These are phyloP conservation scores for Tiphia femorata DNA, from an alignment of 2,888 invertebrate genomes.

Conservation along the genomic window DNA sequence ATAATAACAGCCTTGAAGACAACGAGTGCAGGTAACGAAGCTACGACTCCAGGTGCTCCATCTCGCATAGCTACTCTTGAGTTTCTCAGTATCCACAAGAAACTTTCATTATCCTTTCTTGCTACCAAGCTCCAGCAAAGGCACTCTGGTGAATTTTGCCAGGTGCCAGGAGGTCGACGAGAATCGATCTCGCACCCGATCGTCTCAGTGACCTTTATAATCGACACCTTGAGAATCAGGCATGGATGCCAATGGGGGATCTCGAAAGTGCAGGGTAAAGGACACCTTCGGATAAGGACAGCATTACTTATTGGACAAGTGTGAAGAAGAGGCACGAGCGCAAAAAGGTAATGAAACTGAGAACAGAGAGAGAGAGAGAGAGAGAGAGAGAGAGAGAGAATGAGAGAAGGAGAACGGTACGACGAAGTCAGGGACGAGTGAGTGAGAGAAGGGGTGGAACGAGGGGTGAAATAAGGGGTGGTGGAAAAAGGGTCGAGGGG, in stretches of 20 bases:
- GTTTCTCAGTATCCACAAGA: not conserved
- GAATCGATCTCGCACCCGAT: too few species aligned
- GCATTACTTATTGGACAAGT: not conserved
- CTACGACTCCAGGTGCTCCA: not conserved
- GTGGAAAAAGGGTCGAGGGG: conserved; percentile 1
- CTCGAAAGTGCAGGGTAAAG: too few species aligned
- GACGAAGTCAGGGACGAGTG: conserved; percentile 2
- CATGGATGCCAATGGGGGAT: too few species aligned
- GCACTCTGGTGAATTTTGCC: too few species aligned
- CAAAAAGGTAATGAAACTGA: not conserved
- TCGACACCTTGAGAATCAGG: not conserved
- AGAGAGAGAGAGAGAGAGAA: not conserved
- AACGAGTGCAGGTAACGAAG: too few species aligned
- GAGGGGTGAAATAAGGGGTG: conserved; percentile 9
- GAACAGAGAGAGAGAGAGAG: not conserved
- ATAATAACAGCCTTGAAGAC: too few species aligned
- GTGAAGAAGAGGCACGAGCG: too few species aligned
- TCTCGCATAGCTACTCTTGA: not conserved
- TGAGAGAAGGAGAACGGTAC: conserved; percentile 1
- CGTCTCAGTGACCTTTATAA: too few species aligned
- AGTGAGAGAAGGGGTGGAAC: conserved; percentile 14
- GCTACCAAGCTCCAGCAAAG: too few species aligned
- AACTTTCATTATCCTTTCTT: too few species aligned
- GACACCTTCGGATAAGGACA: too few species aligned
- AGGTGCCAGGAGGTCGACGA: too few species aligned